Percentiles rank a stretch among this genome's conserved stretches.
phyloP scores from a whole-genome alignment of 2,113 vertebrate genomes.

The Brachyhypopomus occidentalis region DNA sequence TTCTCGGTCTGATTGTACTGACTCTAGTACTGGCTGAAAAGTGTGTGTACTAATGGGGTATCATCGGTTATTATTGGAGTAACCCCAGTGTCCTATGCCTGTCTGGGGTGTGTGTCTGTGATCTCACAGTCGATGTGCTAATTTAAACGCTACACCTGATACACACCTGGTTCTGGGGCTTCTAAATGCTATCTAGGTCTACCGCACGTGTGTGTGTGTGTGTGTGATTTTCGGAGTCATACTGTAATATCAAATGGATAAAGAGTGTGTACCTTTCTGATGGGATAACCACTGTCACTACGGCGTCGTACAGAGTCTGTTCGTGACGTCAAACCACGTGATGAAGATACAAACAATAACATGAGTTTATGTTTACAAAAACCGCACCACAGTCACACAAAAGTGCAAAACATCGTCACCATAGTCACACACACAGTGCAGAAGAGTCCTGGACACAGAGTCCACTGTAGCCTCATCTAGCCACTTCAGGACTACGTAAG shows the following conservation, averaged over 20 bases:
- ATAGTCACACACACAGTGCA: background rate
- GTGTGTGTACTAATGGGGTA: background rate
- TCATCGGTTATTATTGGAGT: no score
- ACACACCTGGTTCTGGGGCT: conserved; percentile 5
- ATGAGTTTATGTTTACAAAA: conserved; percentile 68
- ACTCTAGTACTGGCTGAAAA: no score
- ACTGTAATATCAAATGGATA: conserved; percentile 70
- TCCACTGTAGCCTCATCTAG: background rate
- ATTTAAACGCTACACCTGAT: background rate
- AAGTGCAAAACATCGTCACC: conserved; percentile 41
- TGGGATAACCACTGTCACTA: conserved; percentile 86
- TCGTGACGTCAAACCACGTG: conserved; percentile 81
- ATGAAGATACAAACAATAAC: conserved; percentile 75
- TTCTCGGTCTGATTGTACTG: background rate
- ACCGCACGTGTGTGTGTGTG: conserved; percentile 2
- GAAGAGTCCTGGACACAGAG: background rate
- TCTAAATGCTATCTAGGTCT: conserved; percentile 27
- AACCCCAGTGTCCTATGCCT: no score
- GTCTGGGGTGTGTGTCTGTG: no score
- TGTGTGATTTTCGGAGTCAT: conserved; percentile 58
- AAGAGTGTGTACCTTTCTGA: conserved; percentile 81
- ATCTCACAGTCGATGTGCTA: background rate
- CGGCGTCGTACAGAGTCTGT: conserved; percentile 85
- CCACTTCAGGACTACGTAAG: background rate
- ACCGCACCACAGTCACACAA: conserved; percentile 30